Base-by-base conservation (phyloP, 2,797 vertebrate species). In the Poeciliopsis turneri region DNA sequence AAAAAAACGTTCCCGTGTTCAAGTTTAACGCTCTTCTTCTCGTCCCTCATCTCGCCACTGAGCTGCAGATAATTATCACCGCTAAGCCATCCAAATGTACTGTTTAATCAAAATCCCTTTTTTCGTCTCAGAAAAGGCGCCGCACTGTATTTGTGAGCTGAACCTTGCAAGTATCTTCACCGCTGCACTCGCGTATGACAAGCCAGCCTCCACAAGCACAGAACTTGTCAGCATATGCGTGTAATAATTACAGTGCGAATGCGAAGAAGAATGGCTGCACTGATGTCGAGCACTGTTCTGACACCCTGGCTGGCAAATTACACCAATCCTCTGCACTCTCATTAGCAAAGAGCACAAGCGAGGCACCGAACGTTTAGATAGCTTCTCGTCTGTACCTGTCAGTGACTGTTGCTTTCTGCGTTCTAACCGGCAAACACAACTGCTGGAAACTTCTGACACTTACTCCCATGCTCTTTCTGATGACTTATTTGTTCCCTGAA, bases 191-290 rank as follows among this genome's bases (percentile, higher is more conserved):
- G 6, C 18, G 9, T 73, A 30, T 23, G 23, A 61, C 46, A 28
- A 59, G 36, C 49, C 45, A 73, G 57, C 41, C 15, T 51, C 49
- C 3, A 70, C 71, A 82, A 82, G 33, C 25, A 36, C 72, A 53
- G 6, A 66, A 15, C 6, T 23, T 43, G 47, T 23, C 15, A 43
- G 61, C 61, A 41, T 30, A 49, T 4, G 47, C 49, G 69, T 25
- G 71, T 33, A 47, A 75, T 59, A 45, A 64, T 75, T 72, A 53
- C 39, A 36, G 36, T 6, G 3, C n/a, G 28, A 81, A 53, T 12
- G 51, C 5, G 10, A 47, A 73, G 41, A 30, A 43, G 61, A 45
- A 57, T 39, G 39, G 46, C 53, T 64, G 16, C 53, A 45, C 55
- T 71, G 16, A 45, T 49, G 28, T 49, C 18, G 12, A 69, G 30